Percentiles rank a stretch among this genome's conserved stretches.
Conservation (phyloP, 2,113 vertebrate genomes). For the Mastomys coucha region DNA sequence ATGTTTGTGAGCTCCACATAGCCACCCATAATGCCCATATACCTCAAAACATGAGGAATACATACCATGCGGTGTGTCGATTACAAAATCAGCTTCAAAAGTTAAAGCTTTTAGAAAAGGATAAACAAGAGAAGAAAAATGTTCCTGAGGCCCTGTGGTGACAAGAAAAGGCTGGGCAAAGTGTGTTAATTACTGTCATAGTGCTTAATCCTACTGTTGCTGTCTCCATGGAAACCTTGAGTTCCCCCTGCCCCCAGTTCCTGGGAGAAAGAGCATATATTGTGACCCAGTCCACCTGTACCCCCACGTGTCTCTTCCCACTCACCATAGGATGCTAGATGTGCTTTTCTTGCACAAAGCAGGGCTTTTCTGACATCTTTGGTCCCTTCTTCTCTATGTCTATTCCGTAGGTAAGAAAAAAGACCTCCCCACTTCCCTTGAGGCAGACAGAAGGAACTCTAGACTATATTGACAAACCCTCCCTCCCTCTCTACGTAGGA, state of each 20-base stretch:
- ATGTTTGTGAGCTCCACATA: background rate
- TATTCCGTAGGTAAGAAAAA: background rate
- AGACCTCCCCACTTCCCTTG: background rate
- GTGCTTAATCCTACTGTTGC: background rate
- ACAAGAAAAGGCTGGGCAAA: background rate
- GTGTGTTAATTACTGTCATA: background rate
- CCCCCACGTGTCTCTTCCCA: too few relatives aligned
- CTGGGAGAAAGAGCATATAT: background rate
- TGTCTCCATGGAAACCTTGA: background rate
- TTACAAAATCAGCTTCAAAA: background rate
- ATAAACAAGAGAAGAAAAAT: background rate
- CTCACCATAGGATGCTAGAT: background rate
- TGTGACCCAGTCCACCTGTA: background rate
- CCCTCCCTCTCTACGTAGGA: slow-evolving; percentile 87
- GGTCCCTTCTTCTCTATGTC: background rate
- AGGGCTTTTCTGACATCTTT: background rate
- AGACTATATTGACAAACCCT: background rate
- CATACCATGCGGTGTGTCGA: background rate
- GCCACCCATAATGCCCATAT: background rate
- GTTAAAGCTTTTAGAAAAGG: background rate
- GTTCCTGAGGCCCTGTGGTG: too few relatives aligned
- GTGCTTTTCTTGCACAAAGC: background rate
- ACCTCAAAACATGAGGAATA: background rate
- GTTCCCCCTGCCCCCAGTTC: background rate
- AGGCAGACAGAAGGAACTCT: background rate